Base-by-base conservation (phyloP, 2,797 vertebrate species). In the Helarctos malayanus region DNA sequence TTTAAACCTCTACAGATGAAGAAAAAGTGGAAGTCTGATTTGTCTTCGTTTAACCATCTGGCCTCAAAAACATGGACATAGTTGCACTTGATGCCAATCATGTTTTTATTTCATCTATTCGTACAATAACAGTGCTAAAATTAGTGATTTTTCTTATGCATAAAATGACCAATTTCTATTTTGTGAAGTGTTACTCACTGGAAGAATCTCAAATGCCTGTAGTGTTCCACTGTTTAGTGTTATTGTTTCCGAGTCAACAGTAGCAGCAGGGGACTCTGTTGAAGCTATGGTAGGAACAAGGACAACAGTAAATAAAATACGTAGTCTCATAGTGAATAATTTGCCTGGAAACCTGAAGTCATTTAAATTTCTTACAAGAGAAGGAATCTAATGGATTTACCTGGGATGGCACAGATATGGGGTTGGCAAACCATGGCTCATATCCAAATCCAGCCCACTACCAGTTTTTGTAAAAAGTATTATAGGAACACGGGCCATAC, bases 121-220 rank as follows among this genome's bases (percentile, higher is more conserved):
- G 69, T 18, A 81, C 52, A 54, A 38, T 69, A 94, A 41, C 32
- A 65, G 89, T 83, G 86, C 69, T 68, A 79, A 95, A 94, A 92
- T 69, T 35, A 68, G 56, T 54, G 41, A 54, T 59, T 56, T 73
- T 94, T 49, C 73, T 95, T 54, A 78, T 47, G 49, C 82, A 84
- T 68, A 82, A 84, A 93, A 82, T 59, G 83, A 84, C 35, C 23
- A 49, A 15, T 54, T 92, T 71, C 57, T 95, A 45, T 41, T 94
- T 89, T 69, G 65, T 95, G 56, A 93, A 59, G 57, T 78, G 21
- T 94, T 97, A 98, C 99, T 99, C 98, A 99, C 99, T 71, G 99
- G 99, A 94, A 99, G 98, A 97, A 99, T 99, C 98, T 99, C 99
- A 97, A 99, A 99, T n/a, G 99, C 99, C 98, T 99, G 99, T 94